Evolutionary conservation across 2,113 vertebrate species (phyloP).

Genomic region (Takifugu bimaculatus): DNA sequence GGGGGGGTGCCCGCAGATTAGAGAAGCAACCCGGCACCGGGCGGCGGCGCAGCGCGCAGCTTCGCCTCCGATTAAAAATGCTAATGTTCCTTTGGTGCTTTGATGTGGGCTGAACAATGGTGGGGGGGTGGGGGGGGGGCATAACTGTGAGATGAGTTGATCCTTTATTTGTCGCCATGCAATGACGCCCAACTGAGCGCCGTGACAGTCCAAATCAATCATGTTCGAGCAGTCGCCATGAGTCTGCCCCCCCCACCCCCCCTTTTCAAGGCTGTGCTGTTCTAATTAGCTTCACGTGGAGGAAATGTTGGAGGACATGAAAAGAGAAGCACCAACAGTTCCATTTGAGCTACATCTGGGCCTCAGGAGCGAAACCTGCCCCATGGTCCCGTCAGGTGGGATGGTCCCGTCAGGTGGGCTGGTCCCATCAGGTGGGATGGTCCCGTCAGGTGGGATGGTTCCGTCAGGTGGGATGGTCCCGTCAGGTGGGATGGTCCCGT

Average conservation of each 20-base stretch:
- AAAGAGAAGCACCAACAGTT: neutral
- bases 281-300: constrained; percentile 66
- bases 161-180: constrained; percentile 66
- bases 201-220: constrained; percentile 73
- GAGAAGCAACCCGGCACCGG: constrained; percentile 73
- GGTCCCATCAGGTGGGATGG: too few relatives aligned
- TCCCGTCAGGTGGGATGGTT: too few relatives aligned
- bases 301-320: constrained; percentile 27
- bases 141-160: constrained; percentile 58
- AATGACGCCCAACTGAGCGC: constrained; percentile 65
- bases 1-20: constrained; percentile 60
- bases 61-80: constrained; percentile 89
- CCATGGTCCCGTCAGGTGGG: too few relatives aligned
- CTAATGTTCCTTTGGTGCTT: constrained; percentile 85
- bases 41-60: constrained; percentile 70
- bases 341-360: too few relatives aligned
- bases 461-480: too few relatives aligned
- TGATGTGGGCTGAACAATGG: constrained; percentile 87
- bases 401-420: too few relatives aligned
- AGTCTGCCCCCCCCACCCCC: constrained; percentile 47
- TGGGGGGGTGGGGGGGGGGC: constrained; percentile 46
- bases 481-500: too few relatives aligned
- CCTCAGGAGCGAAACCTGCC: too few relatives aligned
- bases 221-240: constrained; percentile 59
- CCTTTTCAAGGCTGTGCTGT: constrained; percentile 54